Percentiles rank a stretch among this genome's conserved stretches.
These are phyloP conservation scores for Bettongia penicillata DNA, from an alignment of 2,113 vertebrate genomes.

Conservation along the genomic window DNA sequence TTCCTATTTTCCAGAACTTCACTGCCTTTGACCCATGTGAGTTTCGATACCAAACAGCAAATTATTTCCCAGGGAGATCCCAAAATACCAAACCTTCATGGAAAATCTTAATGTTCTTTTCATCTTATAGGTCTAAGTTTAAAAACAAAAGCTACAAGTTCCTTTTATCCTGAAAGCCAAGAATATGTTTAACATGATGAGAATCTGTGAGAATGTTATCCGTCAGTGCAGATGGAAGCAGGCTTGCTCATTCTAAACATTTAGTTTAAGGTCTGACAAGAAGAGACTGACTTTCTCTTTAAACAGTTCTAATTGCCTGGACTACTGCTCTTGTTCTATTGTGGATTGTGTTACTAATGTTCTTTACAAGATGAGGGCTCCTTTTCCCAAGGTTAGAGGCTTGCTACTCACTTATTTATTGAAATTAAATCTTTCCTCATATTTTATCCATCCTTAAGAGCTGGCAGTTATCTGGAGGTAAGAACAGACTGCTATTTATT, in stretches of 20 bases:
- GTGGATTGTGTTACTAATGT: constrained; percentile 52
- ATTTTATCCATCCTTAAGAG: neutral
- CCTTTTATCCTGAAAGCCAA: neutral
- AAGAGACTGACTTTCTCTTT: neutral
- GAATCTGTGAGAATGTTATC: neutral
- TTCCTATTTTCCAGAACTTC: neutral
- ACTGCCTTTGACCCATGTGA: neutral
- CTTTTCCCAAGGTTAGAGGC: constrained; percentile 54
- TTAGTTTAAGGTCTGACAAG: constrained; percentile 20
- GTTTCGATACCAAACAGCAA: neutral
- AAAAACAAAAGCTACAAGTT: neutral
- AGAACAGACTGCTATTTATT: neutral
- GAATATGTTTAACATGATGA: constrained; percentile 14
- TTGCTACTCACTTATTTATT: constrained; percentile 49
- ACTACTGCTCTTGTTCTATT: constrained; percentile 12
- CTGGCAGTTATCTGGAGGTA: constrained; percentile 22
- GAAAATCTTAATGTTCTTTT: constrained; percentile 23
- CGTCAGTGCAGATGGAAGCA: constrained; percentile 1
- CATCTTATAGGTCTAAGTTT: constrained; percentile 34
- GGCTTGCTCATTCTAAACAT: neutral
- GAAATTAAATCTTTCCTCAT: constrained; percentile 41
- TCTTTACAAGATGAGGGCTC: neutral
- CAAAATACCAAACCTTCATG: neutral
- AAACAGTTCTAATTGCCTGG: neutral
- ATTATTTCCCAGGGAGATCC: neutral